Evolutionary conservation across 2,888 invertebrate species (phyloP).

Genomic region (Scrobipalpa atriplicella): DNA sequence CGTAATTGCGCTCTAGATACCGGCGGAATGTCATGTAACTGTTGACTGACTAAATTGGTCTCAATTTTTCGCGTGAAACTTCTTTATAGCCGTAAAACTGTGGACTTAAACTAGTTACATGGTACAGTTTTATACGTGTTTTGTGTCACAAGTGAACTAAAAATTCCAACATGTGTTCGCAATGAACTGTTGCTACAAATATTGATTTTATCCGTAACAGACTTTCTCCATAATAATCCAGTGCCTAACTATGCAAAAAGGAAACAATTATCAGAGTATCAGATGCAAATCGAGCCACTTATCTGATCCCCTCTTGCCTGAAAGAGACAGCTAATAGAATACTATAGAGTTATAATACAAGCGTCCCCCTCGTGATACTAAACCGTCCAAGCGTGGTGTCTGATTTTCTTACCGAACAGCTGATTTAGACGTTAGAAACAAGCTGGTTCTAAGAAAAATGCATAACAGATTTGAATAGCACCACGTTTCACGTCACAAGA

Average conservation of each 20-base stretch:
- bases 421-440: constrained; percentile 51
- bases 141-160: not conserved
- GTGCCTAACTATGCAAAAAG: constrained; percentile 61
- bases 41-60: constrained; percentile 27
- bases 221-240: constrained; percentile 59
- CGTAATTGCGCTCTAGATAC: constrained; percentile 51
- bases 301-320: constrained; percentile 68
- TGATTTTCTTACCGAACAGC: constrained; percentile 67
- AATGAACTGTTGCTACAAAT: not conserved
- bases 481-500: constrained; percentile 50
- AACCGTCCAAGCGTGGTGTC: constrained; percentile 69
- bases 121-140: not conserved
- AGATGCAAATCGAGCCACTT: constrained; percentile 75
- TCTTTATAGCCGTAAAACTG: not conserved
- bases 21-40: constrained; percentile 29
- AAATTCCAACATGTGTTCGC: constrained; percentile 2
- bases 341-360: constrained; percentile 5
- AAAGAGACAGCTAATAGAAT: constrained; percentile 53
- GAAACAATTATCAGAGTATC: constrained; percentile 73
- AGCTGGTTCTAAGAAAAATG: constrained; percentile 54
- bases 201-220: constrained; percentile 23
- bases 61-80: constrained; percentile 25
- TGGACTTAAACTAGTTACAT: not conserved
- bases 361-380: constrained; percentile 69
- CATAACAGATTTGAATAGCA: constrained; percentile 62